Evolutionary conservation across 2,888 invertebrate genomes (phyloP).

Genomic region (Noctuana brunneofusca): DNA sequence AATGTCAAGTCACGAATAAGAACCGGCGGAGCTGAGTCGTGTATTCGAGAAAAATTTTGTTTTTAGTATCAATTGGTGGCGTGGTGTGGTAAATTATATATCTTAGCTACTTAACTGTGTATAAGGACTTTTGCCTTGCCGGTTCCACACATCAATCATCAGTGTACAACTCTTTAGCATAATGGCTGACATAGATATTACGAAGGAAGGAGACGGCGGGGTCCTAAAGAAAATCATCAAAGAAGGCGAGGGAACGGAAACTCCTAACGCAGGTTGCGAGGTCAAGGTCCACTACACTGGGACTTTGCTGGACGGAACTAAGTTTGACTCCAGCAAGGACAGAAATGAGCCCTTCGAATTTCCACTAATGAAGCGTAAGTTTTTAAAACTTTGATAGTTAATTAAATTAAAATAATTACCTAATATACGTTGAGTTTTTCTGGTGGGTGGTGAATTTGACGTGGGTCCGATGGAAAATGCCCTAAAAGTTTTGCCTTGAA

Average conservation of each 20-base stretch:
- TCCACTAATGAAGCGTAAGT: slow-evolving; percentile 83
- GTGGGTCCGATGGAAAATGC: too few species aligned
- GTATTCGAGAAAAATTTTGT: too few species aligned
- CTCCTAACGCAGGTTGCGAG: slow-evolving; percentile 86
- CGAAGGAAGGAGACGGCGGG: slow-evolving; percentile 85
- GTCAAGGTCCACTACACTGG: slow-evolving; percentile 95
- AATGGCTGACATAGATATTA: slow-evolving; percentile 67
- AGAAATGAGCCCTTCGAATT: slow-evolving; percentile 94
- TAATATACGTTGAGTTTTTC: too few species aligned
- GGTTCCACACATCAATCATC: background rate
- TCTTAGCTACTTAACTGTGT: too few species aligned
- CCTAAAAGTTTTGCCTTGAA: too few species aligned
- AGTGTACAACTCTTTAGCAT: background rate
- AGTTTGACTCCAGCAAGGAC: slow-evolving; percentile 96
- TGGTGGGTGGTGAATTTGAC: too few species aligned
- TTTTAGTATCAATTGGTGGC: too few species aligned
- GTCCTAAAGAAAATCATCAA: slow-evolving; percentile 89
- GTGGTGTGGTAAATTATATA: too few species aligned
- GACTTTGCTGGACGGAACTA: slow-evolving; percentile 91
- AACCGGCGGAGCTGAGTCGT: too few species aligned
- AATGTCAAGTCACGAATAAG: too few species aligned
- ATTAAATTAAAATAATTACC: background rate
- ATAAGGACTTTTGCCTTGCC: too few species aligned
- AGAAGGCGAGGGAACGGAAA: slow-evolving; percentile 89
- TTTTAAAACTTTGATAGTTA: background rate